These are phyloP conservation scores for Mesembrinibis cayennensis DNA, from an alignment of 2,113 vertebrate genomes.

Conservation along the genomic window DNA sequence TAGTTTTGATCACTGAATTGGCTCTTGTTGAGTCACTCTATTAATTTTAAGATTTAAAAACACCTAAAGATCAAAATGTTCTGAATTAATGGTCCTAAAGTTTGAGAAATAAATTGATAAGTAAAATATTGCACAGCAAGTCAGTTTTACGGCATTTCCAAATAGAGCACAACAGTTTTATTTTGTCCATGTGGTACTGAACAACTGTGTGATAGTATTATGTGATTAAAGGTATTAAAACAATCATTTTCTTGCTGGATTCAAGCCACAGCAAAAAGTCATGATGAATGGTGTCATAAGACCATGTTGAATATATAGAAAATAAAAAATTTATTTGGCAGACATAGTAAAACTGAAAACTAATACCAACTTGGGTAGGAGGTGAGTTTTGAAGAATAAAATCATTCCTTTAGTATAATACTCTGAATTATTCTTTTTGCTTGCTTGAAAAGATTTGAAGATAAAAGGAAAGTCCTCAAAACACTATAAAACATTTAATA, in stretches of 20 bases:
- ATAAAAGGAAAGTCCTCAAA: background rate
- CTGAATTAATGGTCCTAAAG: slow-evolving; percentile 24
- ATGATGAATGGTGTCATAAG: slow-evolving; percentile 61
- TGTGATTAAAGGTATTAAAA: slow-evolving; percentile 69
- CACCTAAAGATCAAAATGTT: slow-evolving; percentile 8
- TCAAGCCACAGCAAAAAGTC: slow-evolving; percentile 39
- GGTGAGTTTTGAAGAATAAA: slow-evolving; percentile 18
- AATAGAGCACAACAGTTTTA: slow-evolving; percentile 59
- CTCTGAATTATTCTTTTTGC: background rate
- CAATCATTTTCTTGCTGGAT: slow-evolving; percentile 64
- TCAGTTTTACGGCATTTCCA: slow-evolving; percentile 60
- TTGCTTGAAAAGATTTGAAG: slow-evolving; percentile 8
- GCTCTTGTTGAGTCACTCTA: slow-evolving; percentile 28
- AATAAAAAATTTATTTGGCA: slow-evolving; percentile 65
- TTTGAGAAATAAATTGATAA: slow-evolving; percentile 40
- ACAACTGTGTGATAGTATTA: slow-evolving; percentile 51
- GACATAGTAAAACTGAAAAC: slow-evolving; percentile 34
- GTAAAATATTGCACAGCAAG: slow-evolving; percentile 56
- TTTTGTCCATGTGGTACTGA: slow-evolving; percentile 63
- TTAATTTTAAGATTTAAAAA: slow-evolving; percentile 51
- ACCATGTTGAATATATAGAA: slow-evolving; percentile 26
- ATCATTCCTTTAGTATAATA: background rate
- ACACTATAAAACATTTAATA: slow-evolving; percentile 4
- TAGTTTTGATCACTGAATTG: slow-evolving; percentile 42
- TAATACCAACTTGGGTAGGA: slow-evolving; percentile 51